Evolutionary conservation across 2,888 invertebrate species (phyloP).

Genomic region (Buathra laborator): DNA sequence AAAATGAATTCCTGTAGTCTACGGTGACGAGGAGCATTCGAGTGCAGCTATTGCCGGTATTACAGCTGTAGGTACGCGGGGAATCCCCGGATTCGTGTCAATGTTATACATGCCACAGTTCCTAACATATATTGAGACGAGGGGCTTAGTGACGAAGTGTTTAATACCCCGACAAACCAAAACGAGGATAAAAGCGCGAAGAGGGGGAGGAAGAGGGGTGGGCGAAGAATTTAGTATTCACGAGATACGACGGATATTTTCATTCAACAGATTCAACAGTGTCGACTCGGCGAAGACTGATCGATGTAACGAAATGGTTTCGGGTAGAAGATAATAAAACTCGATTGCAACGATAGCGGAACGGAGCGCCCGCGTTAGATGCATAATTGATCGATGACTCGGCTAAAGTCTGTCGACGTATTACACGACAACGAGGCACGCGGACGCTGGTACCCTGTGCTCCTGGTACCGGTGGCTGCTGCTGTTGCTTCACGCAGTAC

Average conservation of each 20-base stretch:
- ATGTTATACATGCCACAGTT: slow-evolving; percentile 12
- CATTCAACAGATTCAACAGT: slow-evolving; percentile 8
- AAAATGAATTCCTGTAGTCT: slow-evolving; percentile 65
- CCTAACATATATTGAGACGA: slow-evolving; percentile 19
- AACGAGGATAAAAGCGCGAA: background rate
- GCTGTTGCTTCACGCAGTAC: background rate
- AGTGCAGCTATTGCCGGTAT: slow-evolving; percentile 44
- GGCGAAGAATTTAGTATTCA: slow-evolving; percentile 51
- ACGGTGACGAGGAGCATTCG: slow-evolving; percentile 41
- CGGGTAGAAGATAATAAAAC: slow-evolving; percentile 74
- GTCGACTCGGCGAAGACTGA: slow-evolving; percentile 32
- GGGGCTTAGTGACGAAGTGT: slow-evolving; percentile 5
- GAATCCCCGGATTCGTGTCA: slow-evolving; percentile 59
- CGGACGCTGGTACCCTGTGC: background rate
- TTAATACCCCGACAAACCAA: slow-evolving; percentile 12
- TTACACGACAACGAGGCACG: slow-evolving; percentile 34
- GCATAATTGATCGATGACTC: slow-evolving; percentile 69
- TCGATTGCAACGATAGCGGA: slow-evolving; percentile 70
- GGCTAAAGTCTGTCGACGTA: slow-evolving; percentile 48
- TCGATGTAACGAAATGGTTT: slow-evolving; percentile 71
- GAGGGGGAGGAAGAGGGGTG: background rate
- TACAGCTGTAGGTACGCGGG: slow-evolving; percentile 4
- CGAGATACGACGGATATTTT: slow-evolving; percentile 24
- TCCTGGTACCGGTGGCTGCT: background rate
- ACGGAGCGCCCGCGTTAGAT: background rate